phyloP scores from a whole-genome alignment of 2,797 vertebrate species.

The Liasis olivaceus region DNA sequence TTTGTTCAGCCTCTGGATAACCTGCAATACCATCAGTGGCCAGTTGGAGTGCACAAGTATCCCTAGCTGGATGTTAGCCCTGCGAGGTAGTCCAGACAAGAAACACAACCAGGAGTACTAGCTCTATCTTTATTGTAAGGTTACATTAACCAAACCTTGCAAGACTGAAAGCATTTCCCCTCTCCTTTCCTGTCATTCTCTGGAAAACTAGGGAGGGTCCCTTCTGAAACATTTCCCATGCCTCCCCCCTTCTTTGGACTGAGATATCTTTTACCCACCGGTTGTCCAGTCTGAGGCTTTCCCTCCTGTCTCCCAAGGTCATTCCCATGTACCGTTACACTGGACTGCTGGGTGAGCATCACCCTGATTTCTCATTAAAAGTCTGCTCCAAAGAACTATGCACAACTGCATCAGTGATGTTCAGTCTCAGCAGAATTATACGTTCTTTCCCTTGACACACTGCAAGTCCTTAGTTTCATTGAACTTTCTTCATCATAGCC shows the following conservation, averaged over 20 bases:
- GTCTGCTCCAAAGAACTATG: background rate
- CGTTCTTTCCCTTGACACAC: background rate
- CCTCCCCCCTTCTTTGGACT: background rate
- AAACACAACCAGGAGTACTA: background rate
- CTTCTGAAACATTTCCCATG: background rate
- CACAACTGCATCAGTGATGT: background rate
- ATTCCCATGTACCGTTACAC: background rate
- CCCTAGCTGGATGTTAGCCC: background rate
- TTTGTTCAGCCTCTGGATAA: background rate
- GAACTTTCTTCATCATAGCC: too few species aligned
- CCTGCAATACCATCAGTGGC: background rate
- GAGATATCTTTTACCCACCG: background rate
- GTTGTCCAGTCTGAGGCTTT: background rate
- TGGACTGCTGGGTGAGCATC: background rate
- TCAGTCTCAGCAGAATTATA: background rate
- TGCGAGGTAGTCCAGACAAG: background rate
- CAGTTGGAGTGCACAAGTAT: background rate
- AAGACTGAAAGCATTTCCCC: background rate
- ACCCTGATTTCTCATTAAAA: background rate
- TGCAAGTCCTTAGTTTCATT: background rate
- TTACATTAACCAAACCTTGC: background rate
- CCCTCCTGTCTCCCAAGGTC: background rate
- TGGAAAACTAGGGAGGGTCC: background rate
- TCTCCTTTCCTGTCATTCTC: background rate
- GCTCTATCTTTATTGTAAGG: background rate